A percentile compares a stretch with the other conserved stretches of the same genome.
These are phyloP conservation scores for Ophthalmolycus amberensis DNA, from an alignment of 2,113 vertebrate species.

Conservation along the genomic window DNA sequence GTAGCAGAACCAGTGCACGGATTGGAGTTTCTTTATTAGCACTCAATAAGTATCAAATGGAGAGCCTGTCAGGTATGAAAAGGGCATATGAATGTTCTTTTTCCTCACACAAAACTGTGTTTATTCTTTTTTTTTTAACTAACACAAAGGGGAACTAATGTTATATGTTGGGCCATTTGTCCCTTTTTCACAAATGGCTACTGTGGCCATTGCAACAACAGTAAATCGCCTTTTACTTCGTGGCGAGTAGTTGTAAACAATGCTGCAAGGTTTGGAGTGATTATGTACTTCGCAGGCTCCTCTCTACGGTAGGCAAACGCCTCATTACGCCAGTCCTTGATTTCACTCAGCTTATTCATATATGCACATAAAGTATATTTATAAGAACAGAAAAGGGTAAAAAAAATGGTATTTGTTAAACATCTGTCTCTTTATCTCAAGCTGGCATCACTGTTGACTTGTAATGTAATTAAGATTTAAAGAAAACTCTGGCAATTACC, in stretches of 20 bases:
- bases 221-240: background rate
- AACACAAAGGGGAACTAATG: conserved; percentile 19
- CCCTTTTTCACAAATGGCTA: conserved; percentile 23
- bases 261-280: background rate
- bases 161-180: conserved; percentile 40
- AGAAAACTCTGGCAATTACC: conserved; percentile 83
- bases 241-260: conserved; percentile 1
- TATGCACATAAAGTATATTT: conserved; percentile 34
- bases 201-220: background rate
- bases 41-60: conserved; percentile 50
- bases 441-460: conserved; percentile 79
- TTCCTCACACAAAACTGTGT: conserved; percentile 38
- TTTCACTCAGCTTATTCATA: conserved; percentile 12
- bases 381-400: conserved; percentile 32
- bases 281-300: background rate
- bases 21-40: conserved; percentile 47
- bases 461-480: conserved; percentile 84
- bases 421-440: conserved; percentile 81
- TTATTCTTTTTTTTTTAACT: conserved; percentile 46
- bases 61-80: conserved; percentile 50
- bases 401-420: conserved; percentile 62
- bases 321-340: conserved; percentile 1
- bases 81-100: conserved; percentile 39
- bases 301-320: background rate
- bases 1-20: conserved; percentile 4